Evolutionary conservation across 2,797 vertebrate genomes (phyloP), one percentile per base, ranked within the genome.

Genomic region (Pangasius macronema): DNA sequence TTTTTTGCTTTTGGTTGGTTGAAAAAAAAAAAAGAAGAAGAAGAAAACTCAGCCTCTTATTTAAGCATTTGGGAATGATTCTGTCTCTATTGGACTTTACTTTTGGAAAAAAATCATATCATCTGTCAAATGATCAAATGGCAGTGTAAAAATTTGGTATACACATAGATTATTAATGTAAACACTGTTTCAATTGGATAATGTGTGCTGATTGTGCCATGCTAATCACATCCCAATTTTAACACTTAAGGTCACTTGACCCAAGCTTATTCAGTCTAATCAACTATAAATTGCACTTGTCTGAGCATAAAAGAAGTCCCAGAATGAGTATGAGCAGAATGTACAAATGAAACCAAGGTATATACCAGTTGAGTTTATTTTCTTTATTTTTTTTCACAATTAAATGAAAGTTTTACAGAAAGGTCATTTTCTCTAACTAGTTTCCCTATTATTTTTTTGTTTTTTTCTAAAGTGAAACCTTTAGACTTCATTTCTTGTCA

Each of bases 401-500:
- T 36, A 14, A 61, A 10, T 57, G 1, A 63, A 30, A 49, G 30
- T 53, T 77, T 70, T 79, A 84, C 36, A 84, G 49, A 57, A 53
- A 75, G 20, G 39, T 13, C 6, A 51, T 83, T 82, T 72, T 86
- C 8, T 30, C 49, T 39, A 36, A 18, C 7, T 49, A 11, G 5
- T 65, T 51, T 65, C 13, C 14, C 61, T 42, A 61, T 51, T 65
- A 1, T 22, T 59, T 84, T 30, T 10, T 68, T 6, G 30, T 30
- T 67, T 46, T 42, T 67, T 76, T 86, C 79, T 73, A 88, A 84
- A 87, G 77, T 83, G 65, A 91, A 86, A 84, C 67, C 53, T 82
- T 89, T 77, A 84, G 86, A 87, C 22, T 39, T 61, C 1, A 70
- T 85, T 59, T 68, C 57, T 46, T 70, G 22, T 85, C 55, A 85